These are phyloP conservation scores for Acronicta psi DNA, from an alignment of 2,888 invertebrate species.

Conservation along the genomic window DNA sequence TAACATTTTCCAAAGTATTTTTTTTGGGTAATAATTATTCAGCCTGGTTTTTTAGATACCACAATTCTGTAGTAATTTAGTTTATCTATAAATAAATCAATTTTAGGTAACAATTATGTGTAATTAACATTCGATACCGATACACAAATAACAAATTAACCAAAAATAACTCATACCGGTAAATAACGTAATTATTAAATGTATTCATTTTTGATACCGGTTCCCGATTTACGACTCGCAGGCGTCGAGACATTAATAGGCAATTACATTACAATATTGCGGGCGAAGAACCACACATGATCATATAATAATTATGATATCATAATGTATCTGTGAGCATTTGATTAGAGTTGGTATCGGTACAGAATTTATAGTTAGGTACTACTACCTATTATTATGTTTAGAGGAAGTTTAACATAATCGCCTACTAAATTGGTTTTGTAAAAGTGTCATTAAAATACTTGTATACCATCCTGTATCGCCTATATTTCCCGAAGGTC, in stretches of 20 bases:
- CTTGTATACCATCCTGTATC: no score
- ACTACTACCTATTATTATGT: no score
- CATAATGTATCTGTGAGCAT: not conserved
- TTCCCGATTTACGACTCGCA: slow-evolving; percentile 24
- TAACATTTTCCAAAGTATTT: no score
- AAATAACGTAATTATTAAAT: slow-evolving; percentile 32
- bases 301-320: slow-evolving; percentile 1
- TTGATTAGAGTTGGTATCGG: not conserved
- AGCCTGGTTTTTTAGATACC: no score
- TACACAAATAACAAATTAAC: slow-evolving; percentile 11
- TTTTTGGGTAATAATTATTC: no score
- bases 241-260: slow-evolving; percentile 43
- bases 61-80: no score
- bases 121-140: slow-evolving; percentile 17
- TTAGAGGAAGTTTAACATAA: no score
- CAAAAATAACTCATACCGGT: slow-evolving; percentile 28
- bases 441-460: no score
- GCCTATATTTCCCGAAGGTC: no score
- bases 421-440: no score
- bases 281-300: slow-evolving; percentile 22
- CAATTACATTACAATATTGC: slow-evolving; percentile 50
- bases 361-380: not conserved
- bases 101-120: slow-evolving; percentile 12
- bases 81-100: no score
- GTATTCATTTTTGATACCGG: slow-evolving; percentile 33